Evolutionary conservation across 1,140 invertebrate species (phyloP).

Genomic region (Lepidurus apus): DNA sequence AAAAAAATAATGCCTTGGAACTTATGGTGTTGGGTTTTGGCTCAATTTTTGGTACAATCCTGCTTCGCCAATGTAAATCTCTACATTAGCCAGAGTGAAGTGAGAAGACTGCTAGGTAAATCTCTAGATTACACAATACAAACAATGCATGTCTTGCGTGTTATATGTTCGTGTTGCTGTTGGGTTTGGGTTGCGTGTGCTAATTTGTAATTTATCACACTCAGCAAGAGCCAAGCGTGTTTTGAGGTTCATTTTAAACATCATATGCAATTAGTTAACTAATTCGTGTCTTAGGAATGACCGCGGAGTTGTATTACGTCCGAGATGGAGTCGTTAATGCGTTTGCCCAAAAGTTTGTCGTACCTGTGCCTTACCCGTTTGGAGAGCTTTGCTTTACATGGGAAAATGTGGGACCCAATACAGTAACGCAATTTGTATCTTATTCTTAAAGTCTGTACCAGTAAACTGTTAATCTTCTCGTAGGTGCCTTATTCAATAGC

Average conservation of each 20-base stretch:
- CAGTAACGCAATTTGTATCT: slow-evolving; percentile 53
- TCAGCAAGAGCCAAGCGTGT: too few species aligned
- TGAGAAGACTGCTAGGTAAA: slow-evolving; percentile 29
- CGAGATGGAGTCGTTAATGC: slow-evolving; percentile 80
- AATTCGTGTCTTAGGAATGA: slow-evolving; percentile 59
- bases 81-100: slow-evolving; percentile 34
- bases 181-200: too few species aligned
- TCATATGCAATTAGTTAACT: too few species aligned
- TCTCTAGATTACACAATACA: background rate
- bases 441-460: background rate
- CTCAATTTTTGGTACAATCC: background rate
- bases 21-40: background rate
- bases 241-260: too few species aligned
- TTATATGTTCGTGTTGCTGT: too few species aligned
- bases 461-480: background rate
- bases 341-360: slow-evolving; percentile 80
- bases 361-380: slow-evolving; percentile 72
- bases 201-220: too few species aligned
- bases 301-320: slow-evolving; percentile 78
- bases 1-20: slow-evolving; percentile 8
- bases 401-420: slow-evolving; percentile 66
- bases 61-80: slow-evolving; percentile 24
- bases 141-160: too few species aligned
- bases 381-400: slow-evolving; percentile 80
- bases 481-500: slow-evolving; percentile 31